Evolutionary conservation across 2,797 vertebrate species (phyloP), one percentile per base, ranked within the genome.

Genomic region (Poecilia gillii): DNA sequence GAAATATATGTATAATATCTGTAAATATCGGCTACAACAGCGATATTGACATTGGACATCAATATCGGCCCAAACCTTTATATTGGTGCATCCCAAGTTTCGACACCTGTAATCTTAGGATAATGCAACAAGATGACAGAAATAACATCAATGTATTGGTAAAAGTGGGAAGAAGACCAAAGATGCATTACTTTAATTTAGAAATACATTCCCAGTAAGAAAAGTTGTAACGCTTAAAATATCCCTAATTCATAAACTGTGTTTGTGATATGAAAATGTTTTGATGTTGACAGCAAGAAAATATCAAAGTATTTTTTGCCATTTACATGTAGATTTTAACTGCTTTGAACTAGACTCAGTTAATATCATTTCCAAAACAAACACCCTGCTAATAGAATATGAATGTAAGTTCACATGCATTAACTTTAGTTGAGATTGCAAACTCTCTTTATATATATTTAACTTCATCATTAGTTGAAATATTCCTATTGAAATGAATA

Each of bases 71-170:
- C 47, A 49, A 49, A 49, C 6, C 0, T 49, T 49, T 49, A 49
- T 49, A 49, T 18, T 49, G 47, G 16, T 20, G 47, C 47, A 49
- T 47, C 49, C 49, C 49, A 53, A 68, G n/a, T 75, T 49, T 49
- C 0, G 23, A 78, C 55, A 45, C 66, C 47, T 70, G 9, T 59
- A 85, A 76, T 73, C 57, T 59, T 74, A 53, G 41, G 41, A 78
- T 84, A 73, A 78, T 64, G 75, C 25, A 33, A 64, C 81, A 47
- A 76, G 25, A 53, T 53, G 20, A 53, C 51, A 53, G 0, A 53
- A 53, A 79, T 82, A 57, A 77, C 6, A 72, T 41, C 74, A 77
- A 71, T 62, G 33, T 46, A 62, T 9, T 36, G 25, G 6, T n/a
- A 3, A 45, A n/a, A 43, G 20, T 25, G 39, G 31, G 12, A 64